Evolutionary conservation across 2,797 vertebrate species (phyloP).

Genomic region (Bovichtus variegatus): DNA sequence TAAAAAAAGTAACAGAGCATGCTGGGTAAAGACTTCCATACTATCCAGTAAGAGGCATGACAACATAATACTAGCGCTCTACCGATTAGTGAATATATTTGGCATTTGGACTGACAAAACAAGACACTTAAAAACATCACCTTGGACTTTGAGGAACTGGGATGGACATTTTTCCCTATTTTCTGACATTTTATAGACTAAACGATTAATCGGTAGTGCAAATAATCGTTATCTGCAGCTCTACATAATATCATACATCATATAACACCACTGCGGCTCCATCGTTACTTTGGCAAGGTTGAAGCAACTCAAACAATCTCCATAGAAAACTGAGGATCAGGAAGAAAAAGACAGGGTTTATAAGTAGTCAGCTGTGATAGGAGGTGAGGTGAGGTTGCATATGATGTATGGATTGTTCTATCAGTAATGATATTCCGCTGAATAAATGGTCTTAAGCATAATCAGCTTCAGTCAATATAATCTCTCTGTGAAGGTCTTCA

Average conservation of each 20-base stretch:
- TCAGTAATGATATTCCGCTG: conserved; percentile 85
- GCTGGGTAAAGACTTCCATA: conserved; percentile 29
- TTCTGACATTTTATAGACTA: too few relatives aligned
- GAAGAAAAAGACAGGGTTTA: conserved; percentile 60
- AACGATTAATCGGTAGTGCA: too few relatives aligned
- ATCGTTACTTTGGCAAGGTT: conserved; percentile 62
- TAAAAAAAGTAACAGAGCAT: background rate
- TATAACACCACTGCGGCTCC: conserved; percentile 2
- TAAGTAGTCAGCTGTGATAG: conserved; percentile 68
- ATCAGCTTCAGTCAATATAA: conserved; percentile 90
- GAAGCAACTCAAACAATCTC: conserved; percentile 54
- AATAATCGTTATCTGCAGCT: too few relatives aligned
- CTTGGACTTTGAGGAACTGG: too few relatives aligned
- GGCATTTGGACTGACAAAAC: too few relatives aligned
- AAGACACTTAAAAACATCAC: too few relatives aligned
- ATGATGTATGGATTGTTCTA: conserved; percentile 89
- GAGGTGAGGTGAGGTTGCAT: conserved; percentile 77
- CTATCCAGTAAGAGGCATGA: conserved; percentile 29
- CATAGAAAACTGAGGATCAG: conserved; percentile 52
- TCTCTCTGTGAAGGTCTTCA: conserved; percentile 91
- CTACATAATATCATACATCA: conserved; percentile 35
- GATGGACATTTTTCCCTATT: too few relatives aligned
- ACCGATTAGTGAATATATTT: too few relatives aligned
- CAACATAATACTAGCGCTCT: conserved; percentile 27
- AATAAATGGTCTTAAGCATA: conserved; percentile 89